Percentiles rank a stretch among this genome's conserved stretches.
Evolutionary conservation across 2,797 vertebrate species (phyloP).

Genomic region (Podargus strigoides): DNA sequence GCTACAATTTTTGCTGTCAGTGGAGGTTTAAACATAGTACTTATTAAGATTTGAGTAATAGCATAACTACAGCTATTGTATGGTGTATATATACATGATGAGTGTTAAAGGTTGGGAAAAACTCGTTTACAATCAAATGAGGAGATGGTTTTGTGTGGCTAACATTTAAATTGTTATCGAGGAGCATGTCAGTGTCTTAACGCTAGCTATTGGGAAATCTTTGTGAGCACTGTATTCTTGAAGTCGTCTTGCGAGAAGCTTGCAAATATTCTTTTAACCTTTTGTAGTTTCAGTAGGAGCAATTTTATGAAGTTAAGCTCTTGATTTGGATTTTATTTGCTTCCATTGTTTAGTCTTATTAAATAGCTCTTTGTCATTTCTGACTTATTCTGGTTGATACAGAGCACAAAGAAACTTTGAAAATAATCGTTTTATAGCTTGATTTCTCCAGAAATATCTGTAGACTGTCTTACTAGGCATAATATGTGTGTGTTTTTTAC

Average conservation of each 20-base stretch:
- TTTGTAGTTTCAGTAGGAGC: background rate
- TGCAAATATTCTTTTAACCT: background rate
- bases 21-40: background rate
- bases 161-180: constrained; percentile 2
- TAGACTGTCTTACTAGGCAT: background rate
- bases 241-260: background rate
- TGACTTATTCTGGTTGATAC: background rate
- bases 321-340: background rate
- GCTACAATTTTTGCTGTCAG: constrained; percentile 3
- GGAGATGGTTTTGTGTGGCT: constrained; percentile 38
- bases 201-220: background rate
- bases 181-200: background rate
- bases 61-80: background rate
- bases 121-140: constrained; percentile 14
- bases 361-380: background rate
- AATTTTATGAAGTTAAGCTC: background rate
- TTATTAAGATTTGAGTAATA: constrained; percentile 39
- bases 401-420: background rate
- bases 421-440: background rate
- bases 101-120: constrained; percentile 36
- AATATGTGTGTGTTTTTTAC: background rate
- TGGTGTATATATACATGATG: background rate
- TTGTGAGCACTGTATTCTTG: background rate
- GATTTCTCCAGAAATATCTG: background rate
- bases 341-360: background rate